Evolutionary conservation across 1,140 invertebrate species (phyloP).

Genomic region (Drusus annulatus): DNA sequence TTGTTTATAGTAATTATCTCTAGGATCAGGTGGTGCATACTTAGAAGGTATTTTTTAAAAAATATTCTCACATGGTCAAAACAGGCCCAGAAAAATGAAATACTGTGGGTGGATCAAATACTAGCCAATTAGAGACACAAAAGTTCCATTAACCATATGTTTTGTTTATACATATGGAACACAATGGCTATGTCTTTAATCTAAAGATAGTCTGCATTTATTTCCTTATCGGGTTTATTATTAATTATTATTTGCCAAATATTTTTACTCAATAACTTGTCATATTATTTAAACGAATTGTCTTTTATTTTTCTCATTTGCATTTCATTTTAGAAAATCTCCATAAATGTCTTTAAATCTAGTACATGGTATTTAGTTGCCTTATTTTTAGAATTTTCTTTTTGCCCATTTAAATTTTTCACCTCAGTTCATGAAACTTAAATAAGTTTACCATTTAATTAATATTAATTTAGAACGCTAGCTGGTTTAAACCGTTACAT

Average conservation of each 20-base stretch:
- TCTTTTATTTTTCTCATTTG: not conserved
- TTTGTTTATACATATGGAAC: no score
- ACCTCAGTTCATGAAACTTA: not conserved
- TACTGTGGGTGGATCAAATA: no score
- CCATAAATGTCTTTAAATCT: not conserved
- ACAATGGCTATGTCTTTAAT: no score
- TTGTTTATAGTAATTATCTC: no score
- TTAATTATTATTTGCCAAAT: not conserved
- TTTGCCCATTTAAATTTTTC: not conserved
- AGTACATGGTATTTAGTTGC: not conserved
- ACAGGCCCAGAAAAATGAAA: no score
- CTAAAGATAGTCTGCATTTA: not conserved
- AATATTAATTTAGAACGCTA: slow-evolving; percentile 29
- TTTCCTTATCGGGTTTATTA: slow-evolving; percentile 14
- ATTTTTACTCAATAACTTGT: not conserved
- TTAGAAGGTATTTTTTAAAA: no score
- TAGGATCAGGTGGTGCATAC: no score
- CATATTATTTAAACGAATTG: not conserved
- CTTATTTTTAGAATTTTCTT: not conserved
- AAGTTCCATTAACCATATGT: no score
- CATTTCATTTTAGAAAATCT: no score
- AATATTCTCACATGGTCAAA: no score
- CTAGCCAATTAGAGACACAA: no score
- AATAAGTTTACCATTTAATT: slow-evolving; percentile 18
- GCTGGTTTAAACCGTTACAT: not conserved